Base-by-base conservation (phyloP, 2,113 vertebrate species). In the Psittacus erithacus region DNA sequence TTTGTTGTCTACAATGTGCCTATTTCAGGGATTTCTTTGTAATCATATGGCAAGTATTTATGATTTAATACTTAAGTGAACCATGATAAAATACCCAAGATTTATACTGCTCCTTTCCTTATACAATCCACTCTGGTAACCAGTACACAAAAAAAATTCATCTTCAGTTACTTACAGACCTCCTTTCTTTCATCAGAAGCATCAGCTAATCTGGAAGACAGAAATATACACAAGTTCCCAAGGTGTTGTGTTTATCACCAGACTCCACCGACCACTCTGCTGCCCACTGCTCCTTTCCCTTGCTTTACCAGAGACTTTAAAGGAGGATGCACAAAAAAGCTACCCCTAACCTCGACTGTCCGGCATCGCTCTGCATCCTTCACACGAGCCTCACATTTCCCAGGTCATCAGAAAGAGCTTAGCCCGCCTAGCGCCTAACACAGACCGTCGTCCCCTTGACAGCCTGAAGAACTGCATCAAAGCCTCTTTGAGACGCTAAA, bases 291-390 rank as follows among this genome's bases (percentile, higher is more conserved):
- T 49, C 20, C 11, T 27, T 59, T 22, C 22, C 20, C 10, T 4
- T 46, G 23, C 33, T 60, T 46, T 14, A 35, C 8, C 3, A 47
- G 46, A 10, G 14, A 16, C 33, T 24, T 25, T 20, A 12, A 18
- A 47, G 28, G 29, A 31, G 2, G 3, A 38, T 1, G 19, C 10
- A 15, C 0, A 1, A 0, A 49, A 49, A 13, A 2, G 22, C 29
- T 6, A 13, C 41, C 43, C n/a, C 27, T 24, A 3, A 6, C 5
- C 33, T 17, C n/a, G 2, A 15, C 2, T 6, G 20, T 9, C 22
- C 35, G 7, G 11, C 53, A 69, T 24, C 3, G 7, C 57, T 41
- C 9, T 11, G 44, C 67, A 7, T 25, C 59, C 62, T 23, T 9
- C 35, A 14, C 3, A 0, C 60, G 52, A 3, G 28, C 64, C 28